Base-by-base conservation (phyloP, 2,797 vertebrate genomes). In the Hipposideros larvatus region DNA sequence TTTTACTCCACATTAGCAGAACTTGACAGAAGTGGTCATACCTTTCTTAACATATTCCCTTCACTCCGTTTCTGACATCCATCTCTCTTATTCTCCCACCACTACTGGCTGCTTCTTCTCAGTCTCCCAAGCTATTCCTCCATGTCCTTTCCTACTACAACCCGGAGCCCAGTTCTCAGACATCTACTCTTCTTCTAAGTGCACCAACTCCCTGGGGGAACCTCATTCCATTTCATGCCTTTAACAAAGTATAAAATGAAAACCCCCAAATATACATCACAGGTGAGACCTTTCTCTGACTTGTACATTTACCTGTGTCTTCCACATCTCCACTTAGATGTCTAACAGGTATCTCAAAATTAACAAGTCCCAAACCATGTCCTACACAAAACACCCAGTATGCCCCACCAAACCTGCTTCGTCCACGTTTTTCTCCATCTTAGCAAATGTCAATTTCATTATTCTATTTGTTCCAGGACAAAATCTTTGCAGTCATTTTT, bases 391-490 rank as follows among this genome's bases (percentile, higher is more conserved):
- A 65, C 22, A 31, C 80, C 16, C 5, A 13, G 26, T 51, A 82
- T 70, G 84, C 5, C 31, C 18, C 19, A 68, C 16, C 57, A 86
- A 87, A 66, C 4, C 8, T 79, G 1, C 10, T 53, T 53, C 14
- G 63, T 63, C 8, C 34, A 68, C 16, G n/a, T 46, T 96, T 94
- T 92, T 83, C 15, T 91, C 21, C 28, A 66, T 59, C 26, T 91
- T 28, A 71, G 4, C 14, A 78, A 88, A 86, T 10, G 7, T 51
- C 34, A 79, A 31, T 14, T 65, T 77, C 15, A 87, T 78, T 61
- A 7, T 85, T 90, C 9, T 7, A 43, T 70, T 96, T 89, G 11
- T 28, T 78, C 57, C 59, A 37, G 22, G 16, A 92, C 7, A 63
- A 55, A 87, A 78, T 43, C 11, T 86, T 57, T 68, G 10, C 5